Conservation (phyloP, 2,888 invertebrate genomes). For the Diadegma fenestrale region DNA sequence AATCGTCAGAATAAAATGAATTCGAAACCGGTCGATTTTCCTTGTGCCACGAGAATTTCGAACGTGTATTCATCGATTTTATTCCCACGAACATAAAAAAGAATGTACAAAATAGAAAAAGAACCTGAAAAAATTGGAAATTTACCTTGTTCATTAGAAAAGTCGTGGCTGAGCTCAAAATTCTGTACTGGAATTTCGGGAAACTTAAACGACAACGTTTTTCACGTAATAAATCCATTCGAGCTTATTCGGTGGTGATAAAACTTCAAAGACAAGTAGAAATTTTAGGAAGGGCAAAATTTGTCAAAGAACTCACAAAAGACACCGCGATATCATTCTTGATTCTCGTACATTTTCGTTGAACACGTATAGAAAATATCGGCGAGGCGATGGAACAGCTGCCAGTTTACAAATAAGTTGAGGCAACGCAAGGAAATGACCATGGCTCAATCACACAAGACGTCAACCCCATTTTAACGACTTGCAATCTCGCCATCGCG, state of each 20-base stretch:
- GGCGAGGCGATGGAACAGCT: not conserved
- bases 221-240: no score
- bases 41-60: not conserved
- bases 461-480: conserved; percentile 18
- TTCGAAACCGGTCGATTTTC: not conserved
- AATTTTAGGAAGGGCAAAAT: no score
- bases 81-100: not conserved
- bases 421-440: conserved; percentile 3
- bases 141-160: no score
- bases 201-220: not conserved
- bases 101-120: no score
- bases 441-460: conserved; percentile 35
- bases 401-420: conserved; percentile 24
- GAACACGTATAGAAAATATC: not conserved
- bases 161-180: no score
- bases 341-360: no score
- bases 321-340: no score
- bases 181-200: no score
- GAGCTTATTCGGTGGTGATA: not conserved
- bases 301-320: no score
- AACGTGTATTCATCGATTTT: not conserved
- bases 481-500: not conserved
- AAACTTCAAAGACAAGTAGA: not conserved
- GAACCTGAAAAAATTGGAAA: no score
- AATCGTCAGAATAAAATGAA: not conserved